Evolutionary conservation across 2,113 vertebrate species (phyloP), one percentile per base, ranked within the genome.

Genomic region (Mormoops blainvillei): DNA sequence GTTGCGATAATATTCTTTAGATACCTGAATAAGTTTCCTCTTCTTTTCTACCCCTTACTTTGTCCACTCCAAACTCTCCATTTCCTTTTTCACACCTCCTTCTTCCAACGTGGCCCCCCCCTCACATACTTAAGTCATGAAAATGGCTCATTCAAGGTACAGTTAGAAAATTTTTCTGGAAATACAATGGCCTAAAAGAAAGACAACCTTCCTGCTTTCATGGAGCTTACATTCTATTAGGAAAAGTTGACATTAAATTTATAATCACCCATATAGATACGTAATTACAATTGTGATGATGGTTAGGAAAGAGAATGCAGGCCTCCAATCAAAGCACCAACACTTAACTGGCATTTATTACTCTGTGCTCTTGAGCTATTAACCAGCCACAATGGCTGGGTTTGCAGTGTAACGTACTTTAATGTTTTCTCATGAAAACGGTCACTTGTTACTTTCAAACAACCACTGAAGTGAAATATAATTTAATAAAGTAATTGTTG

Each of bases 141-240:
- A 76, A 94, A 85, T 26, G 3, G 24, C 15, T 95, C 90, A 74
- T 45, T 91, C 38, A 92, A 89, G 11, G n/a, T 26, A 88, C 20
- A 82, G 6, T 36, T 68, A 80, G 24, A 87, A 87, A 63, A 80
- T 50, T 68, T 18, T 68, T 28, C 50, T 74, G 26, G 33, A 87
- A 87, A 93, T 52, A 63, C 24, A 96, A 86, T 12, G 0, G 5
- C 61, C 3, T 50, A 90, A 61, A 89, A 85, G 14, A 92, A 81
- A 87, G 22, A 87, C 28, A 76, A 73, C 8, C 4, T 82, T 91
- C 86, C 88, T 98, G 96, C 94, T 45, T 94, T 52, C 63, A 26
- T 6, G 63, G 94, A 91, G 94, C 97, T 95, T 89, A 96, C 94
- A 96, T n/a, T 94, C 91, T 97, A 89, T 22, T 33, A 83, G 22